These are phyloP conservation scores for Sibirionetta formosa DNA, from an alignment of 2,797 vertebrate genomes.

Conservation along the genomic window DNA sequence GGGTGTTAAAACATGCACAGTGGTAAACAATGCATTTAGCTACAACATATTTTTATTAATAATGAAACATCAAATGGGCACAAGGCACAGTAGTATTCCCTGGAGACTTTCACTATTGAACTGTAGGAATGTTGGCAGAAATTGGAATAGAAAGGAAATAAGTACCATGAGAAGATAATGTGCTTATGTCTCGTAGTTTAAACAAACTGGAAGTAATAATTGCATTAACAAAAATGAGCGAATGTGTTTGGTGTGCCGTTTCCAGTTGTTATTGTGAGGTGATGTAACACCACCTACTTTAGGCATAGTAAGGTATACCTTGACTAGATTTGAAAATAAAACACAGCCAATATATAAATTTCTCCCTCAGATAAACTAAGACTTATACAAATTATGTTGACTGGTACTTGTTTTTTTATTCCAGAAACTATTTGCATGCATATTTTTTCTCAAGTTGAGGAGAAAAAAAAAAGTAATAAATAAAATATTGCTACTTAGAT, in stretches of 20 bases:
- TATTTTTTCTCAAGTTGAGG: not conserved
- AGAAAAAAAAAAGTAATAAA: not conserved
- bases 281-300: not conserved
- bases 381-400: not conserved
- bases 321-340: not conserved
- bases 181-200: not conserved
- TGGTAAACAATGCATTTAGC: not conserved
- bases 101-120: not conserved
- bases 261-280: not conserved
- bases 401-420: slow-evolving; percentile 1
- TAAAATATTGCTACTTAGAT: not conserved
- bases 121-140: not conserved
- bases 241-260: not conserved
- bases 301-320: not conserved
- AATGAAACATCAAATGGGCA: not conserved
- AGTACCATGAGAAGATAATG: not conserved
- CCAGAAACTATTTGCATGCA: not conserved
- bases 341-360: not conserved
- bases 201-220: not conserved
- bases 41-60: not conserved
- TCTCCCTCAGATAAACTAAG: not conserved
- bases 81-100: not conserved
- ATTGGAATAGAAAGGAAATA: not conserved
- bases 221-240: not conserved
- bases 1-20: not conserved